A percentile compares a stretch with the other conserved stretches of the same genome.
These are phyloP conservation scores for Luscinia megarhynchos DNA, from an alignment of 2,797 vertebrate genomes.

Conservation along the genomic window DNA sequence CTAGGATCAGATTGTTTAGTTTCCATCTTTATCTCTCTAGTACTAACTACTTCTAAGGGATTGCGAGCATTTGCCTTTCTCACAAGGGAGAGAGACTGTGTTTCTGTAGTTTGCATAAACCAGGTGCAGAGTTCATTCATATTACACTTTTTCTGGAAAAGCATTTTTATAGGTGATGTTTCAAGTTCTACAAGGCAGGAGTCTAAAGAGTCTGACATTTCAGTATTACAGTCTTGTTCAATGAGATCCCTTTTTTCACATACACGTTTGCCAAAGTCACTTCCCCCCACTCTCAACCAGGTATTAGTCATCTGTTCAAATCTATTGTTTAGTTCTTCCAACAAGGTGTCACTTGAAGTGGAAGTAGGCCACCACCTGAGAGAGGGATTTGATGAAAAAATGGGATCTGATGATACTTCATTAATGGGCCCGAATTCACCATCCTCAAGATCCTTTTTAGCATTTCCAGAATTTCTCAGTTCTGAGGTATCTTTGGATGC, in stretches of 20 bases:
- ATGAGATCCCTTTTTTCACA: slow-evolving; percentile 61
- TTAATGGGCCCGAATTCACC: slow-evolving; percentile 72
- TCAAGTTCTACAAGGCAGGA: slow-evolving; percentile 77
- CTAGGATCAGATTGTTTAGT: slow-evolving; percentile 81
- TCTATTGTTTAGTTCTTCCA: slow-evolving; percentile 87
- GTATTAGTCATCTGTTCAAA: slow-evolving; percentile 90
- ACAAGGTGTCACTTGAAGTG: slow-evolving; percentile 83
- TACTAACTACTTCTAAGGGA: slow-evolving; percentile 87
- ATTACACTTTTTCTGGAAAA: slow-evolving; percentile 92
- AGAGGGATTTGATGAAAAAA: slow-evolving; percentile 84
- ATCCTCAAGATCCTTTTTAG: slow-evolving; percentile 67
- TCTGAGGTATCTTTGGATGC: slow-evolving; percentile 67
- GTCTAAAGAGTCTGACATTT: slow-evolving; percentile 72
- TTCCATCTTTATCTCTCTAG: slow-evolving; percentile 80
- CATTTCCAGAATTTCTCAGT: slow-evolving; percentile 57
- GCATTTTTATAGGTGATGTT: slow-evolving; percentile 87
- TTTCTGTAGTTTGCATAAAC: slow-evolving; percentile 99
- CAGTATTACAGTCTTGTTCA: slow-evolving; percentile 56
- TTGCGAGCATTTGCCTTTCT: slow-evolving; percentile 91
- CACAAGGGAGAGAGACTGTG: slow-evolving; percentile 91
- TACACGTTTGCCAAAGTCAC: slow-evolving; percentile 75
- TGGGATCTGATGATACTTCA: slow-evolving; percentile 84
- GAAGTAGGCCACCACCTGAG: slow-evolving; percentile 92
- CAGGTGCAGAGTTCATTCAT: slow-evolving; percentile 91
- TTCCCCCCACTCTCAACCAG: slow-evolving; percentile 86